Evolutionary conservation across 2,888 invertebrate species (phyloP).

Genomic region (Caenorhabditis zanzibari): DNA sequence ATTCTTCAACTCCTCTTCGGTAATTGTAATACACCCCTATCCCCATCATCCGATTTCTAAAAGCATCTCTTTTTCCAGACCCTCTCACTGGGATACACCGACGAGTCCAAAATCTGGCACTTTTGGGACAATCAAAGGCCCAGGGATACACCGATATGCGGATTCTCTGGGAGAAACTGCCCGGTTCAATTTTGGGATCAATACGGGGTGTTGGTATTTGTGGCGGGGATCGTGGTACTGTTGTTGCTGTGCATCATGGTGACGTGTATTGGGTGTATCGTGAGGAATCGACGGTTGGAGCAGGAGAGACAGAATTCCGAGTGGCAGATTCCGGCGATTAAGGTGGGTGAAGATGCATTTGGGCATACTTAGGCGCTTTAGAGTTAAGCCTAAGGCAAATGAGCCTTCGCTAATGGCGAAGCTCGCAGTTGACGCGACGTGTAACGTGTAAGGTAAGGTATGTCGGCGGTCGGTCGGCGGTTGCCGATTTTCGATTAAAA

Average conservation of each 20-base stretch:
- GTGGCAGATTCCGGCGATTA: slow-evolving; percentile 68
- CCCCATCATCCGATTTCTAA: not conserved
- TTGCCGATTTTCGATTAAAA: too few species aligned
- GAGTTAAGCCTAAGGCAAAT: too few species aligned
- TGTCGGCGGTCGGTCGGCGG: too few species aligned
- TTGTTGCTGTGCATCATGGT: slow-evolving; percentile 25
- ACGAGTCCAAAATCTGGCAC: slow-evolving; percentile 41
- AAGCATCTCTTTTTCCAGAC: slow-evolving; percentile 8
- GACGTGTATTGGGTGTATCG: slow-evolving; percentile 16
- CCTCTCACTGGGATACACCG: slow-evolving; percentile 18
- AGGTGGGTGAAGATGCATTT: not conserved
- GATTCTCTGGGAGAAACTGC: slow-evolving; percentile 64
- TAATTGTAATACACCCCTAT: slow-evolving; percentile 25
- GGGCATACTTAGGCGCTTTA: too few species aligned
- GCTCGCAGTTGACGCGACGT: too few species aligned
- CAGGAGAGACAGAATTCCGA: slow-evolving; percentile 65
- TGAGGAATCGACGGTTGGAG: slow-evolving; percentile 52
- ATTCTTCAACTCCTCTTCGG: slow-evolving; percentile 38
- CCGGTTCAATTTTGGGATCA: slow-evolving; percentile 68
- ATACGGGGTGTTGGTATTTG: slow-evolving; percentile 59
- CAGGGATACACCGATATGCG: slow-evolving; percentile 66
- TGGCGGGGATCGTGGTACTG: slow-evolving; percentile 48
- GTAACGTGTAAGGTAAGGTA: too few species aligned
- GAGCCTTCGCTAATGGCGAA: too few species aligned
- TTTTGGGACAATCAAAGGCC: slow-evolving; percentile 60